Base-by-base conservation (phyloP, 2,113 vertebrate species). In the Pollimyrus isidori region DNA sequence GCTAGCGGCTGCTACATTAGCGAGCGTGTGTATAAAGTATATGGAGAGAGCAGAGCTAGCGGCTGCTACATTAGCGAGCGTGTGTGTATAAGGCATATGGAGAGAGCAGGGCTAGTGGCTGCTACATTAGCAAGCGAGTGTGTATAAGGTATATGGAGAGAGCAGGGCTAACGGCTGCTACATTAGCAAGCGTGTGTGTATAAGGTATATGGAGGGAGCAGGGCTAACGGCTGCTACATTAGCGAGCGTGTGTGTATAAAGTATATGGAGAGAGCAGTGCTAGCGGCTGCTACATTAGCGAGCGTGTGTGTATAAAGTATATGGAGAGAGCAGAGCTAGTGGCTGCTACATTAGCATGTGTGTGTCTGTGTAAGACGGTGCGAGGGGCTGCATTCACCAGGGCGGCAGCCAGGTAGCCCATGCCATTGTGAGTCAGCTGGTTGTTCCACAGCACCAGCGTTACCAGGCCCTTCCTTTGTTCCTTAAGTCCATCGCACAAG, bases 391-490 rank as follows among this genome's bases (percentile, higher is more conserved):
- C 15, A 91, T 95, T 95, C 94, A 99, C 98, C 97, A 99, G 94
- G 0, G 97, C 97, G 92, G 97, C 95, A 88, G 97, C 97, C 91
- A 99, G 95, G 89, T 97, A 98, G 30, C 96, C 96, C 98, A 98
- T 99, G 94, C 98, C 98, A 0, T 97, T 96, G 96, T 99, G 97
- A 2, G 97, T 98, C 91, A 99, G 95, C 94, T 99, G 98, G 94
- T 99, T 99, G 95, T 99, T 99, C 98, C 98, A 99, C 90, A 99
- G 94, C 89, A 99, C 98, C 94, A 99, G 93, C 0, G 98, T 99
- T 89, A 97, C 94, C 80, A 99, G 94, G 15, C 98, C 98, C 90
- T 97, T 97, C 91, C 96, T 95, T 94, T 99, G 98, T 92, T 99
- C 98, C 94, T 98, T 99, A 39, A 99, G 94, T 35, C 98, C 98